These are phyloP conservation scores for Hyles euphorbiae DNA, from an alignment of 1,140 invertebrate genomes.

Conservation along the genomic window DNA sequence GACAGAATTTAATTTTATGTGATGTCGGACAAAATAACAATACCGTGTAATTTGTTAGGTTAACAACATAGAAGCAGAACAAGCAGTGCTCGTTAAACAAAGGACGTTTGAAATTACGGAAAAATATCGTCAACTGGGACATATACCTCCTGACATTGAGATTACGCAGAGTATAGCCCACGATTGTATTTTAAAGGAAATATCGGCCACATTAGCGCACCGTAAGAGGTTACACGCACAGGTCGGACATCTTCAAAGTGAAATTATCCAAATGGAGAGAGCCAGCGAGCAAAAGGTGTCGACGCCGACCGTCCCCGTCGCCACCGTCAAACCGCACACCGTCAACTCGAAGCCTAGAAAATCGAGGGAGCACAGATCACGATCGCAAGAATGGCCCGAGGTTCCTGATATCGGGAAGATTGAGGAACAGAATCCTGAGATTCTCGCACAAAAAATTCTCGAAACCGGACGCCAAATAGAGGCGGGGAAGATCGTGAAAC, in stretches of 20 bases:
- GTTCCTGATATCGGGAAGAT: slow-evolving; percentile 93
- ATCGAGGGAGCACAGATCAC: slow-evolving; percentile 82
- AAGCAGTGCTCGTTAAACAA: slow-evolving; percentile 80
- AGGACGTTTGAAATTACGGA: slow-evolving; percentile 82
- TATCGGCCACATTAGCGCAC: slow-evolving; percentile 86
- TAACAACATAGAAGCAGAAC: slow-evolving; percentile 81
- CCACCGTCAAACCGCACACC: slow-evolving; percentile 66
- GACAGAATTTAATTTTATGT: too few relatives aligned
- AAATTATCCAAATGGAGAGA: slow-evolving; percentile 84
- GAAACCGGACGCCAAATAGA: slow-evolving; percentile 92
- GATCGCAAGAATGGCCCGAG: slow-evolving; percentile 93
- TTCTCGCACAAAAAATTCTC: slow-evolving; percentile 91
- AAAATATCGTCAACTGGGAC: slow-evolving; percentile 77
- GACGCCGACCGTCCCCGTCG: slow-evolving; percentile 70
- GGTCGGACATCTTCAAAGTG: slow-evolving; percentile 84
- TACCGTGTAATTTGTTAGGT: slow-evolving; percentile 45
- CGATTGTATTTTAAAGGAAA: slow-evolving; percentile 89
- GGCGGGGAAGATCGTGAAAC: slow-evolving; percentile 80
- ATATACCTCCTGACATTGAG: slow-evolving; percentile 71
- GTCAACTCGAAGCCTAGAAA: slow-evolving; percentile 77
- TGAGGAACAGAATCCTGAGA: slow-evolving; percentile 93
- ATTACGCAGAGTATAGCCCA: slow-evolving; percentile 81
- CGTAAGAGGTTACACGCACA: slow-evolving; percentile 88
- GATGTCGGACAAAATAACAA: not conserved
- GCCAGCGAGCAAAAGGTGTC: slow-evolving; percentile 79